Evolutionary conservation across 1,140 invertebrate species (phyloP).

Genomic region (Hyposmocoma kahamanoa): DNA sequence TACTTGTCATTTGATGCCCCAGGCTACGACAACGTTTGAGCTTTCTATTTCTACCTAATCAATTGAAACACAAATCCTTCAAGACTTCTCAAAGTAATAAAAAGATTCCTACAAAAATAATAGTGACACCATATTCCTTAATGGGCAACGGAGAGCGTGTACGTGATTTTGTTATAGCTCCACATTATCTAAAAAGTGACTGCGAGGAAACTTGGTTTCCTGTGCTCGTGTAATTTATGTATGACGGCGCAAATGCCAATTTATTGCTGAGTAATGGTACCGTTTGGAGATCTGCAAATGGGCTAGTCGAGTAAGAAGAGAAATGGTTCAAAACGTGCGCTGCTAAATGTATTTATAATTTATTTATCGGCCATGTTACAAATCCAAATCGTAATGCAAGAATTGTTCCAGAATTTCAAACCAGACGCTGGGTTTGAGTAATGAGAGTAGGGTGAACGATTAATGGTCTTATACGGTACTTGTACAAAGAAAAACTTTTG

Average conservation of each 20-base stretch:
- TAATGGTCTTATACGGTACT: too few species aligned
- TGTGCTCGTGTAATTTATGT: slow-evolving; percentile 67
- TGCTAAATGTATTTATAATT: slow-evolving; percentile 70
- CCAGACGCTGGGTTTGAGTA: slow-evolving; percentile 17
- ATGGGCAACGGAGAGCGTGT: too few species aligned
- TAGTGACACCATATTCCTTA: too few species aligned
- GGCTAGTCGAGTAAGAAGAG: slow-evolving; percentile 67
- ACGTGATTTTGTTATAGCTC: background rate
- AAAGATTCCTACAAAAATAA: too few species aligned
- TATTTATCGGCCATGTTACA: slow-evolving; percentile 59
- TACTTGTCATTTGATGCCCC: too few species aligned
- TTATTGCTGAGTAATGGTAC: slow-evolving; percentile 73
- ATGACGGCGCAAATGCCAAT: slow-evolving; percentile 72
- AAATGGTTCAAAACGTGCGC: slow-evolving; percentile 59
- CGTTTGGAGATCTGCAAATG: slow-evolving; percentile 70
- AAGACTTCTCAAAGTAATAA: too few species aligned
- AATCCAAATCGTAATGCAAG: slow-evolving; percentile 53
- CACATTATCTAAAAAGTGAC: slow-evolving; percentile 47
- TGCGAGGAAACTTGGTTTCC: slow-evolving; percentile 62
- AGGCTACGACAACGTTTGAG: too few species aligned
- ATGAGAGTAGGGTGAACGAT: slow-evolving; percentile 13
- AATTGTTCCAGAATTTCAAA: slow-evolving; percentile 26
- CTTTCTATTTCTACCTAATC: too few species aligned
- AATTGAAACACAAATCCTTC: too few species aligned
- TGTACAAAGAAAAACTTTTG: too few species aligned